Evolutionary conservation across 2,797 vertebrate species (phyloP).

Genomic region (Limosa lapponica): DNA sequence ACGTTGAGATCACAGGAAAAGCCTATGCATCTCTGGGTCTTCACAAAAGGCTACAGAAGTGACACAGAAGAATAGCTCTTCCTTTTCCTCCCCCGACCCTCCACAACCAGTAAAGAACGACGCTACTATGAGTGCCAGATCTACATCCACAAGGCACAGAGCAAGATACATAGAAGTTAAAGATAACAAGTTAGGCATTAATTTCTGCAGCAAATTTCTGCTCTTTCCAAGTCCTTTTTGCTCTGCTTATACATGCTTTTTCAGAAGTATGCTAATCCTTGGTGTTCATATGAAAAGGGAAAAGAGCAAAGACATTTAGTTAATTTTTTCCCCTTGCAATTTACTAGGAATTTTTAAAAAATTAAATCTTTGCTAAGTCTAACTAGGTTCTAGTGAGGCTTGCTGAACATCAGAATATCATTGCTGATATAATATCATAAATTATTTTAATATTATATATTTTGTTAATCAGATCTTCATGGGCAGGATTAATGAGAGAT

Average conservation of each 20-base stretch:
- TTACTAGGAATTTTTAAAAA: neutral
- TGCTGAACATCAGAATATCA: neutral
- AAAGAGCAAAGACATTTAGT: neutral
- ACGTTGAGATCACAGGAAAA: slow-evolving; percentile 17
- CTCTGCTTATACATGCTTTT: neutral
- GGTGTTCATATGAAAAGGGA: neutral
- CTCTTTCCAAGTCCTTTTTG: neutral
- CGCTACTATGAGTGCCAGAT: neutral
- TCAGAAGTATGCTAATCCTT: neutral
- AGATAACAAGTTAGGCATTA: neutral
- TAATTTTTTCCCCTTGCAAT: neutral
- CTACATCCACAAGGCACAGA: neutral
- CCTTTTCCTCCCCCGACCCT: slow-evolving; percentile 6
- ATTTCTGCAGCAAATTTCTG: neutral
- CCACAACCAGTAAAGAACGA: neutral
- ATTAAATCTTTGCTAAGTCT: neutral
- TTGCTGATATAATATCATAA: neutral
- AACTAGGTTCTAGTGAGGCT: neutral
- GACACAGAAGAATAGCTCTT: slow-evolving; percentile 37
- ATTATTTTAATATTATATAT: neutral
- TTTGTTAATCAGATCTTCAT: neutral
- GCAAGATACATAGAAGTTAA: neutral
- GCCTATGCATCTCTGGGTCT: neutral
- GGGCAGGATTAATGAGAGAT: neutral
- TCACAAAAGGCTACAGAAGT: slow-evolving; percentile 50